phyloP scores from a whole-genome alignment of 2,888 invertebrate species.

The Eupithecia subumbrata region DNA sequence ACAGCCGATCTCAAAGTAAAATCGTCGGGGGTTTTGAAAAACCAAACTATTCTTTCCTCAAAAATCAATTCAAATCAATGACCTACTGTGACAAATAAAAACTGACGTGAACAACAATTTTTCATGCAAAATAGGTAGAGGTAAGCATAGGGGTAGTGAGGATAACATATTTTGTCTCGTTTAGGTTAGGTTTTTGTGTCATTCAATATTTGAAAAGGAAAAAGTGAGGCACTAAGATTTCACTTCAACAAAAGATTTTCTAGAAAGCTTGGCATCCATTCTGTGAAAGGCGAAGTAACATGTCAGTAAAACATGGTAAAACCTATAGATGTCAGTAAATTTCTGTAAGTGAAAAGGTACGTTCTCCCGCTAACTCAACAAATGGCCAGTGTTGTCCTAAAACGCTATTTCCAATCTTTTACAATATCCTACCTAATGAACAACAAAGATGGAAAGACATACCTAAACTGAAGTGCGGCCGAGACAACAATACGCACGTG shows the following conservation, averaged over 20 bases:
- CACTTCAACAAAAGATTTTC: slow-evolving; percentile 9
- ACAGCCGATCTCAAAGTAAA: neutral
- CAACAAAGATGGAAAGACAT: too few relatives aligned
- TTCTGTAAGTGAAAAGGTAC: too few relatives aligned
- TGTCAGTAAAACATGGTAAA: neutral
- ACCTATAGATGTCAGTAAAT: too few relatives aligned
- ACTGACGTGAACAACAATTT: neutral
- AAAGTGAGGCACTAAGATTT: neutral
- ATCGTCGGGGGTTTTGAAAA: neutral
- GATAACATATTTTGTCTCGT: neutral
- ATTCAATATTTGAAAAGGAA: neutral
- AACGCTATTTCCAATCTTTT: too few relatives aligned
- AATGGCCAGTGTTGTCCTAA: too few relatives aligned
- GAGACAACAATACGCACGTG: too few relatives aligned
- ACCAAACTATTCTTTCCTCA: neutral
- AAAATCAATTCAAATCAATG: neutral
- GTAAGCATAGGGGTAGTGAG: neutral
- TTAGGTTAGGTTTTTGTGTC: neutral
- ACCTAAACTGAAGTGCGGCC: too few relatives aligned
- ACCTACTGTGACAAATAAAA: neutral
- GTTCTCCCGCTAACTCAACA: too few relatives aligned
- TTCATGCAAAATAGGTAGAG: neutral
- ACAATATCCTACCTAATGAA: too few relatives aligned
- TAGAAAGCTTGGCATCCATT: neutral
- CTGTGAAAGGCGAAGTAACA: neutral